Percentiles rank a stretch among this genome's conserved stretches.
phyloP scores from a whole-genome alignment of 2,797 vertebrate species.

The Gymnocypris eckloni region DNA sequence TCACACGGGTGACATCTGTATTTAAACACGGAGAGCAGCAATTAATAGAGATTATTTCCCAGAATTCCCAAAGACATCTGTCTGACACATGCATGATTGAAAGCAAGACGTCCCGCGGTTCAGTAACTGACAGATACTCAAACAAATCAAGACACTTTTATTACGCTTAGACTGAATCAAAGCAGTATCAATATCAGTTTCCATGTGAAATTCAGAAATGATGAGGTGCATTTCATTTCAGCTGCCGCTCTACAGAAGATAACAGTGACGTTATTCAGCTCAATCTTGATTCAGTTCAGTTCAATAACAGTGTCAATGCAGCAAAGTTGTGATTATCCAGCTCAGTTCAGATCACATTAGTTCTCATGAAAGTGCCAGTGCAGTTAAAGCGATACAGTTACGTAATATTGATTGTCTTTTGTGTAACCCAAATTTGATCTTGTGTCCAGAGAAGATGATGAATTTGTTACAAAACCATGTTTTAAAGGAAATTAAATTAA shows the following conservation, averaged over 20 bases:
- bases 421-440: not conserved
- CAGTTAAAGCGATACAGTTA: not conserved
- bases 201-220: not conserved
- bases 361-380: not conserved
- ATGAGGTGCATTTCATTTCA: not conserved
- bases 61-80: slow-evolving; percentile 15
- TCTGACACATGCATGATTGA: not conserved
- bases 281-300: not conserved
- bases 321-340: not conserved
- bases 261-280: not conserved
- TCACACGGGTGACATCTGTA: not conserved
- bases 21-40: not conserved
- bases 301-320: not conserved
- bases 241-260: not conserved
- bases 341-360: not conserved
- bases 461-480: not conserved
- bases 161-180: not conserved
- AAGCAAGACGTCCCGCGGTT: not conserved
- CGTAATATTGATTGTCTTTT: not conserved
- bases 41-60: not conserved
- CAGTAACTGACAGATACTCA: not conserved
- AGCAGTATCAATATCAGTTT: not conserved
- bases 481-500: not conserved
- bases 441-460: not conserved
- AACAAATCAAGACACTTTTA: not conserved